These are phyloP conservation scores for Drosophila micromelanica DNA, from an alignment of 1,140 invertebrate species.

Conservation along the genomic window DNA sequence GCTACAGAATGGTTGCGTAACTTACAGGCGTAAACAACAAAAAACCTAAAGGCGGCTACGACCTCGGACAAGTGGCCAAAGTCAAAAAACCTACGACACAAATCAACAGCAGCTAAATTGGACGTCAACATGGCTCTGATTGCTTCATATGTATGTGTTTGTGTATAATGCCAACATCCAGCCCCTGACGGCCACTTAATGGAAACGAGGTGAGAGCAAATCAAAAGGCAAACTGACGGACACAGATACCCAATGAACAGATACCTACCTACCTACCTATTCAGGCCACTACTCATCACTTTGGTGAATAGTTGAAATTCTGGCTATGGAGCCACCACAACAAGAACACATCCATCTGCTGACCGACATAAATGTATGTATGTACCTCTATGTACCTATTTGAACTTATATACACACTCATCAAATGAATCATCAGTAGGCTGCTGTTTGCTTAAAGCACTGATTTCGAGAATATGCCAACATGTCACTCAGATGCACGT, in stretches of 20 bases:
- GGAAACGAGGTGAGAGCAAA: constrained; percentile 24
- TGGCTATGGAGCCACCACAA: constrained; percentile 40
- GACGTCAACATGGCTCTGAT: constrained; percentile 79
- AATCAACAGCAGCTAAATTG: constrained; percentile 77
- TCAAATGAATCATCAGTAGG: constrained; percentile 31
- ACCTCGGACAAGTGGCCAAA: constrained; percentile 23
- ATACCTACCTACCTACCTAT: not conserved
- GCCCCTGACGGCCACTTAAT: constrained; percentile 23
- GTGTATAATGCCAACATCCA: constrained; percentile 1
- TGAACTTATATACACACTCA: not conserved
- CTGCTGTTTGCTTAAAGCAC: constrained; percentile 56
- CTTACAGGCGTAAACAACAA: constrained; percentile 47
- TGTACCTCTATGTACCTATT: not conserved
- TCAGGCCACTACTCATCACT: constrained; percentile 33
- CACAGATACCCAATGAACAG: constrained; percentile 27
- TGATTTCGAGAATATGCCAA: constrained; percentile 64
- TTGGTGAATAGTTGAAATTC: constrained; percentile 56
- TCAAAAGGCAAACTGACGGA: constrained; percentile 46
- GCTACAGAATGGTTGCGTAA: constrained; percentile 65
- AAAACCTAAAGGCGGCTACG: constrained; percentile 27
- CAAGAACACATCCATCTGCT: not conserved
- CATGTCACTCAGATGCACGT: constrained; percentile 56
- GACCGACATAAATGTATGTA: constrained; percentile 10
- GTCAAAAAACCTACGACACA: constrained; percentile 61
- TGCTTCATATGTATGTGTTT: constrained; percentile 41